Conservation (phyloP, 2,113 vertebrate species). For the Nibea coibor region DNA sequence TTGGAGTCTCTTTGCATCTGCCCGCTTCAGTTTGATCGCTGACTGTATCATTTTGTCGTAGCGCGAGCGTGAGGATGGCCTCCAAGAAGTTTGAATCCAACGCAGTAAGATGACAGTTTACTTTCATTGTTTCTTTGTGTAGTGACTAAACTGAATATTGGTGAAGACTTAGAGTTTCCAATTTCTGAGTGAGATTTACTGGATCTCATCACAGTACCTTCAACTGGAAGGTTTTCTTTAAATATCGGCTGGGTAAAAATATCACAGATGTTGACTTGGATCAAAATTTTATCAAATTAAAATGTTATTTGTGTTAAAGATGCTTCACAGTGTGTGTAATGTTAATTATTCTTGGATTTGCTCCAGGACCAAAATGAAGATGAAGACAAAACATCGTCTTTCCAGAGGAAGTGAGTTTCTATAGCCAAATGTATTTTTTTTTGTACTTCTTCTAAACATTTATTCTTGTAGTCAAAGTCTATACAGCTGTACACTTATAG, state of each 20-base stretch:
- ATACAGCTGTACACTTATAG: not conserved
- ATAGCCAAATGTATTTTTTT: rapidly evolving
- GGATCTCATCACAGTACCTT: not conserved
- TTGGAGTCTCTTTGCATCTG: not conserved
- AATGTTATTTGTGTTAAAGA: not conserved
- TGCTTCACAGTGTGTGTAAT: not conserved
- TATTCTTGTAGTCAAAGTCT: not conserved
- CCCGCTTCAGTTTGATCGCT: not conserved
- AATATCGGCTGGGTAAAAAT: not conserved
- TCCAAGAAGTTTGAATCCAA: slow-evolving; percentile 74
- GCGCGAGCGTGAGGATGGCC: slow-evolving; percentile 78
- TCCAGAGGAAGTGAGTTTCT: slow-evolving; percentile 82
- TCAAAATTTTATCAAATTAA: not conserved
- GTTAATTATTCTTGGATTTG: slow-evolving; percentile 26
- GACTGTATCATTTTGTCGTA: slow-evolving; percentile 50
- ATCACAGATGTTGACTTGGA: not conserved
- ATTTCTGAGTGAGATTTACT: not conserved
- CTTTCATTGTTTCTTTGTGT: too few relatives aligned
- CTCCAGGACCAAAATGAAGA: slow-evolving; percentile 69
- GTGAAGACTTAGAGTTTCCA: not conserved
- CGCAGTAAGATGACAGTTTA: slow-evolving; percentile 62
- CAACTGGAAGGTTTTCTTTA: not conserved
- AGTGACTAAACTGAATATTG: not conserved
- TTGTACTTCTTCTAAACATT: not conserved
- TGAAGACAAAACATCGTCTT: slow-evolving; percentile 71